Evolutionary conservation across 2,113 vertebrate species (phyloP).

Genomic region (Aix galericulata): DNA sequence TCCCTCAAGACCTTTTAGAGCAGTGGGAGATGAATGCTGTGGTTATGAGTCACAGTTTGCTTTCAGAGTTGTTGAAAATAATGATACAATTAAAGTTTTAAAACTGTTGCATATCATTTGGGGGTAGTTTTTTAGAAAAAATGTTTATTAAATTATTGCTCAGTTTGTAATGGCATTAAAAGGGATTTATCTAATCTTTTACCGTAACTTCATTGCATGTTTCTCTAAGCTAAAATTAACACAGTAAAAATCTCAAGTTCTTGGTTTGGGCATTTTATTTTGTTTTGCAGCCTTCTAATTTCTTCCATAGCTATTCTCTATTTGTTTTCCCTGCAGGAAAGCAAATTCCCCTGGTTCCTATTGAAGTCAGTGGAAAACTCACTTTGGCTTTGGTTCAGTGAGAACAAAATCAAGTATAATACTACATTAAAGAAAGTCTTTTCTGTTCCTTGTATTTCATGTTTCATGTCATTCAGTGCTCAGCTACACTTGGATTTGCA

Average conservation of each 20-base stretch:
- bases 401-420: not conserved
- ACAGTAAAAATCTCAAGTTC: not conserved
- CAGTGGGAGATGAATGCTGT: not conserved
- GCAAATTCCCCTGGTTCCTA: not conserved
- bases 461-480: not conserved
- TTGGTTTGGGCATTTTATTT: not conserved
- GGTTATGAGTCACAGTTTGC: slow-evolving; percentile 6
- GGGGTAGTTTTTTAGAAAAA: not conserved
- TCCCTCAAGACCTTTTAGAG: not conserved
- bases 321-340: not conserved
- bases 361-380: slow-evolving; percentile 18
- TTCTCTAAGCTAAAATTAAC: not conserved
- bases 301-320: not conserved
- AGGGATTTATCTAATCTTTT: not conserved
- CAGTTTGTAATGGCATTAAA: not conserved
- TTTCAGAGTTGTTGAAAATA: slow-evolving; percentile 2
- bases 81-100: not conserved
- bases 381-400: not conserved
- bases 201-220: not conserved
- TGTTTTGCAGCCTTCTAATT: not conserved
- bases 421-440: not conserved
- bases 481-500: not conserved
- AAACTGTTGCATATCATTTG: not conserved
- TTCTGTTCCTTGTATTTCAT: not conserved
- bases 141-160: not conserved